Evolutionary conservation across 2,888 invertebrate species (phyloP), one percentile per base, ranked within the genome.

Genomic region (Cerceris rybyensis): DNA sequence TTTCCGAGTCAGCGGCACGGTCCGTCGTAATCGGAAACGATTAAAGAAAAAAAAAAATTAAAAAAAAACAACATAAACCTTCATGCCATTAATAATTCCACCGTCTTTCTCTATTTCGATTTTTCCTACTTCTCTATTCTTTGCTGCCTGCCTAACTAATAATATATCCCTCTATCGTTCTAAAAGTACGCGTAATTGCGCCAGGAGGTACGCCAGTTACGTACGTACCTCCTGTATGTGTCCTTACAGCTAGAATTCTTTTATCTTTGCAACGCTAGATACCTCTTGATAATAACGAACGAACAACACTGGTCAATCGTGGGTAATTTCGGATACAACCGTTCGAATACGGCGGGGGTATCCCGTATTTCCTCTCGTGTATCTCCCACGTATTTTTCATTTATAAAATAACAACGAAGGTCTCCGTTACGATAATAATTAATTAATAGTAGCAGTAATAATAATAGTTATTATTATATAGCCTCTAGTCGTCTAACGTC

Each of bases 401-500:
- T 28, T 28, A 28, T 28, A 84, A 85, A 85, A 80, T 85, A 85
- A 85, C 78, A 85, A 85, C 83, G 82, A 85, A 85, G 85, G 75
- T 85, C 76, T 86, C 77, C 69, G 69, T 82, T 71, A 88, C 81
- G 85, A 82, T 85, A 86, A 87, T 85, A 84, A 86, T 88, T 89
- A 88, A 88, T 87, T 86, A 88, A 88, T 88, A 84, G 79, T 84
- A 88, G 85, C 84, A 71, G 73, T 85, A 87, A 88, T 89, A 86
- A 80, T 84, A 80, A 85, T 87, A 78, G 80, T 85, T 81, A 86
- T 87, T 86, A 88, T 84, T 84, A 88, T 90, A 90, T 92, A 92
- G 91, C 91, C 91, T 92, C 92, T 92, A 91, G 89, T 91, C 89
- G 87, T 90, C 90, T 90, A 91, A 88, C 83, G 81, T 89, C 89